A percentile compares a stretch with the other conserved stretches of the same genome.
These are phyloP conservation scores for Bambusicola thoracicus DNA, from an alignment of 2,113 vertebrate species.

Conservation along the genomic window DNA sequence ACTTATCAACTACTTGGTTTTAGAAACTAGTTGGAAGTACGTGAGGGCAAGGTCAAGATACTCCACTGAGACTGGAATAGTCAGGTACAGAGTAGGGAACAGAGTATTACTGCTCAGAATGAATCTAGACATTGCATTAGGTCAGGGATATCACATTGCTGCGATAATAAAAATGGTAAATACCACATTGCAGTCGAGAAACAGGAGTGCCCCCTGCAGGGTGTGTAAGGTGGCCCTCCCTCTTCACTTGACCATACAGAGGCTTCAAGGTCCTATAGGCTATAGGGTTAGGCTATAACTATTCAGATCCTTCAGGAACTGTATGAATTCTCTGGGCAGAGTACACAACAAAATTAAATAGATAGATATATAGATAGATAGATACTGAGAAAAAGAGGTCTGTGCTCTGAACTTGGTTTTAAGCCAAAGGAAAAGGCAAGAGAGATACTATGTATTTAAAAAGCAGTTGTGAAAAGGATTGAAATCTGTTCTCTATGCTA, in stretches of 20 bases:
- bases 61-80: not conserved
- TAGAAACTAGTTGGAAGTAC: not conserved
- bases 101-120: not conserved
- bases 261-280: too few species aligned
- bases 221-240: not conserved
- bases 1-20: not conserved
- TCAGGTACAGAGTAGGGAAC: not conserved
- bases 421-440: not conserved
- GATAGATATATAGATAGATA: too few species aligned
- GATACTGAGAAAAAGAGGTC: not conserved
- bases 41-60: not conserved
- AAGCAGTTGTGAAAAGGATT: not conserved
- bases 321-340: not conserved
- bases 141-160: not conserved
- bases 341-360: not conserved
- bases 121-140: not conserved
- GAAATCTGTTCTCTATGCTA: not conserved
- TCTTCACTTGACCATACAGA: fast-evolving
- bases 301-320: not conserved
- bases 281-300: too few species aligned
- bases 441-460: not conserved
- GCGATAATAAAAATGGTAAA: not conserved
- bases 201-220: not conserved
- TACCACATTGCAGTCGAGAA: not conserved
- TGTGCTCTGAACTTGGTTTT: not conserved